Base-by-base conservation (phyloP, 2,888 invertebrate genomes). In the Charanyca ferruginea region DNA sequence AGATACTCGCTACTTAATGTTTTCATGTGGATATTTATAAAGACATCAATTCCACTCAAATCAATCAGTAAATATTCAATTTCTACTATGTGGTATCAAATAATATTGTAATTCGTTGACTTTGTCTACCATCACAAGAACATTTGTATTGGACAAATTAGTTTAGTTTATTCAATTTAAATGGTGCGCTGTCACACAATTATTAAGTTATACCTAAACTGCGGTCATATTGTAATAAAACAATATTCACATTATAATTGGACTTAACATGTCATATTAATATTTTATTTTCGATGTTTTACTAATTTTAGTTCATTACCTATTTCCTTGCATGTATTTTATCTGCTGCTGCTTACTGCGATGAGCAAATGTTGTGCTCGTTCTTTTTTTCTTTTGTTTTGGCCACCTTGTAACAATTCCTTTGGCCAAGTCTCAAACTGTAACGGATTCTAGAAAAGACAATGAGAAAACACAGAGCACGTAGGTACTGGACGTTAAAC, bases 401-500 rank as follows among this genome's bases (percentile, higher is more conserved):
- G 13, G 16, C 1, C 16, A 38, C 16, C 38, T 38, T 16, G 38
- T 4, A 4, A 16, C 13, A 38, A 2, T 0, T 13, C 32, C 9
- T 18, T 9, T 18, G 38, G 18, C 20, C 23, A 3, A 25, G 13
- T 35, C 13, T 11, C 20, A 25, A 6, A 55, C 16, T 45, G 41
- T 32, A 68, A 18, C 16, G 16, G 22, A 45, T 57, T 60, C 23
- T 11, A 32, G 73, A 81, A 71, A 73, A 82, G 80, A 86, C 81
- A 87, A 84, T 79, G 74, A 77, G 67, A 77, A 84, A 81, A 81
- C 81, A 82, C 76, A 79, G 77, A 66, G 76, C 84, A 79, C 83
- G 77, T 85, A 85, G 85, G 82, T 83, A 79, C 77, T 68, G 79
- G 81, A 87, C 86, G 90, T 90, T 90, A 91, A 89, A 88, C 83